A percentile compares a stretch with the other conserved stretches of the same genome.
Conservation (phyloP, 1,140 invertebrate species). For the Lucilia cuprina region DNA sequence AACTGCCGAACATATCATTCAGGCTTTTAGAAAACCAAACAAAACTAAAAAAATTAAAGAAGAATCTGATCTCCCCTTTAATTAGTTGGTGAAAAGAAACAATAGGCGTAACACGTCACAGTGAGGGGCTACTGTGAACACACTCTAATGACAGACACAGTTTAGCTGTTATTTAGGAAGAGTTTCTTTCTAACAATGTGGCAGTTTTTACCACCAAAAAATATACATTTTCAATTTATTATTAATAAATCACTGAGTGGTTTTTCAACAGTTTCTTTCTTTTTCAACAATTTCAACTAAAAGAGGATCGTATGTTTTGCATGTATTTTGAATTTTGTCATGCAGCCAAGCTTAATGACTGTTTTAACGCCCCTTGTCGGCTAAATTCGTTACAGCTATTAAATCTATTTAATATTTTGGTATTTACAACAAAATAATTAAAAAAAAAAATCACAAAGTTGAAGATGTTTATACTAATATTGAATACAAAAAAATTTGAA, state of each 20-base stretch:
- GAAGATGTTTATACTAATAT: too few species aligned
- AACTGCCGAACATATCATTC: not conserved
- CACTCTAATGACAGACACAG: not conserved
- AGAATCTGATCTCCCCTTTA: not conserved
- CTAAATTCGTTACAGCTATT: conserved; percentile 28
- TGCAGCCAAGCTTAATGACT: conserved; percentile 10
- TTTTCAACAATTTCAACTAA: not conserved
- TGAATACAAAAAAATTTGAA: not conserved
- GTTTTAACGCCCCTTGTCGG: conserved; percentile 29
- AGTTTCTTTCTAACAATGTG: not conserved
- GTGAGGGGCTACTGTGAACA: conserved; percentile 20
- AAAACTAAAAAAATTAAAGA: not conserved
- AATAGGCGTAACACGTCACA: conserved; percentile 33
- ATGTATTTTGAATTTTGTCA: not conserved
- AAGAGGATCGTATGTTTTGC: not conserved
- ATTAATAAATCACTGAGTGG: conserved; percentile 4
- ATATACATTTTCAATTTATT: conserved; percentile 8
- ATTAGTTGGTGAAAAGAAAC: conserved; percentile 19
- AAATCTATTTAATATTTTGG: not conserved
- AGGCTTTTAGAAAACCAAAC: not conserved
- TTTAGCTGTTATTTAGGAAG: not conserved
- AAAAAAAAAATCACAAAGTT: too few species aligned
- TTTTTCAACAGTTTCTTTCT: conserved; percentile 23
- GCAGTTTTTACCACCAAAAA: not conserved
- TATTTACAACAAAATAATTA: not conserved